Percentiles rank a stretch among this genome's conserved stretches.
phyloP scores from a whole-genome alignment of 2,888 invertebrate species.

The Ceraclea dissimilis region DNA sequence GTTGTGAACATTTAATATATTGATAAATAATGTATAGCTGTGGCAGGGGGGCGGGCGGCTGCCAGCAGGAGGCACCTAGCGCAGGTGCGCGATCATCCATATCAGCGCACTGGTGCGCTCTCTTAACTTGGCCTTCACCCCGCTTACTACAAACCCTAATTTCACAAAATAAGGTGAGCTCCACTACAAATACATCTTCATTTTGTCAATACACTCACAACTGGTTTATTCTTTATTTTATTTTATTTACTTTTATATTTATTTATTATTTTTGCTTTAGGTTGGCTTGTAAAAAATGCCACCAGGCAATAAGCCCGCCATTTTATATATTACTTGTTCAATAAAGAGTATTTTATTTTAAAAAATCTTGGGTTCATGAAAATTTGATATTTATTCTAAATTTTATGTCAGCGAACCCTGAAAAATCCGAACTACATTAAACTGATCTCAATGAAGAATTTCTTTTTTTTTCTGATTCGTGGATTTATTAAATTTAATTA shows the following conservation, averaged over 20 bases:
- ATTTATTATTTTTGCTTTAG: too few relatives aligned
- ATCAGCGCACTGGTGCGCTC: conserved; percentile 93
- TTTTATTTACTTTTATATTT: not conserved
- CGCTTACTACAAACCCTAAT: conserved; percentile 33
- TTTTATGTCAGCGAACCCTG: too few relatives aligned
- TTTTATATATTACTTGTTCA: too few relatives aligned
- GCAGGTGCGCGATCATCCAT: conserved; percentile 93
- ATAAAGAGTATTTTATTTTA: too few relatives aligned
- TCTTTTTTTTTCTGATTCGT: too few relatives aligned
- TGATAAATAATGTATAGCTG: conserved; percentile 41
- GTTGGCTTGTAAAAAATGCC: too few relatives aligned
- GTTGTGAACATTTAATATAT: not conserved
- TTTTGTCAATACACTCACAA: not conserved
- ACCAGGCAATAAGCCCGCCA: too few relatives aligned
- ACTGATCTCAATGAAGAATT: too few relatives aligned
- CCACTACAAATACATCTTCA: not conserved
- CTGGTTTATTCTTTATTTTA: not conserved
- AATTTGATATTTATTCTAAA: too few relatives aligned
- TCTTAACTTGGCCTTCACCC: conserved; percentile 49
- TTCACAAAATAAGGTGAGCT: conserved; percentile 13
- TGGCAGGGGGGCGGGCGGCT: conserved; percentile 76
- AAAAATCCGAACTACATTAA: too few relatives aligned
- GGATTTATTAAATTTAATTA: too few relatives aligned
- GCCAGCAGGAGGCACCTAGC: conserved; percentile 76
- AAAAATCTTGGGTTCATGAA: too few relatives aligned